Conservation (phyloP, 2,113 vertebrate genomes). For the Odocoileus virginianus region DNA sequence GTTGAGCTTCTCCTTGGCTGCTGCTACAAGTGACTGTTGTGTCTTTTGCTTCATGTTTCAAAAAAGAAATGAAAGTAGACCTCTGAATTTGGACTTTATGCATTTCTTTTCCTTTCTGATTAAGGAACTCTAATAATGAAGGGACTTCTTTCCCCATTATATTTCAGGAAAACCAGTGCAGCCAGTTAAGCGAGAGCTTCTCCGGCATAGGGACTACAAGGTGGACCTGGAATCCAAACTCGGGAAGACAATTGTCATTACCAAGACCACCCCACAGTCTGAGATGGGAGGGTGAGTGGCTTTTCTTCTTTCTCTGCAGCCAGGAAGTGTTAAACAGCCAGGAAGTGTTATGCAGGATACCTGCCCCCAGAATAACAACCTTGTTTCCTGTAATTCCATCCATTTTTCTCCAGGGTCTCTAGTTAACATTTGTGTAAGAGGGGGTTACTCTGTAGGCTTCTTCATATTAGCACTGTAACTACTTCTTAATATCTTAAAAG, state of each 20-base stretch:
- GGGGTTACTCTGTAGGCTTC: neutral
- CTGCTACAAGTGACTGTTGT: neutral
- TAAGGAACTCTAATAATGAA: conserved; percentile 12
- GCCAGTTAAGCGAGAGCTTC: conserved; percentile 94
- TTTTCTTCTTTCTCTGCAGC: neutral
- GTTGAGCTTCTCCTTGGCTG: neutral
- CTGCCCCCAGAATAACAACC: neutral
- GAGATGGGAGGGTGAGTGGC: conserved; percentile 95
- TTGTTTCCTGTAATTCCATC: neutral
- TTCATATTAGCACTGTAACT: neutral
- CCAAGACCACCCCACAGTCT: conserved; percentile 97
- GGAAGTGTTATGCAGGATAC: neutral
- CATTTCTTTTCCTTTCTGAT: conserved; percentile 1
- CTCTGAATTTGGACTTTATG: neutral
- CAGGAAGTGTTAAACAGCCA: neutral
- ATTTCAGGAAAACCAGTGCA: conserved; percentile 87
- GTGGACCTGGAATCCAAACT: conserved; percentile 99
- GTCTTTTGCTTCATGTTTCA: neutral
- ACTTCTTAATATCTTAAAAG: neutral
- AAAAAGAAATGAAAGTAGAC: neutral
- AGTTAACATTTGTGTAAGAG: neutral
- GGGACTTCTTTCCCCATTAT: neutral
- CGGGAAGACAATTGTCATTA: conserved; percentile 98
- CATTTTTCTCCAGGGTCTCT: neutral
- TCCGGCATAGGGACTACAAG: conserved; percentile 97